Conservation (phyloP, 1,140 invertebrate genomes). For the Ceratina japonica region DNA sequence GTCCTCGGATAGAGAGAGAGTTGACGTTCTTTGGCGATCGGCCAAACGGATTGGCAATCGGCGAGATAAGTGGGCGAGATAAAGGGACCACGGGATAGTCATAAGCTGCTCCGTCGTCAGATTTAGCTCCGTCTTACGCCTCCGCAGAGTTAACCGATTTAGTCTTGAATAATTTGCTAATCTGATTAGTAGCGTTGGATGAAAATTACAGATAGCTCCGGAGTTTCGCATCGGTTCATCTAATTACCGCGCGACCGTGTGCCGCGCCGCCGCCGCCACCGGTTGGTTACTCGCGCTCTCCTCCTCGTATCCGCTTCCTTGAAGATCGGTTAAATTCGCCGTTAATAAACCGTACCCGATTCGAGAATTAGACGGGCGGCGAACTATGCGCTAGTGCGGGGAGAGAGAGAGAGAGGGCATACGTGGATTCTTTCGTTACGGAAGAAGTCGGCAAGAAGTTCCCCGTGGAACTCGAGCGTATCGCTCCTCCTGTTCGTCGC, state of each 20-base stretch:
- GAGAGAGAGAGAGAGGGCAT: too few species aligned
- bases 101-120: conserved; percentile 44
- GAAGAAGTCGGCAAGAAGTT: too few species aligned
- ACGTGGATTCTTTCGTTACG: neutral
- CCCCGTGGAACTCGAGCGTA: conserved; percentile 31
- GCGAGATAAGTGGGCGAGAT: conserved; percentile 36
- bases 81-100: conserved; percentile 3
- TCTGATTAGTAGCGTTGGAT: conserved; percentile 59
- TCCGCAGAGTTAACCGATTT: conserved; percentile 61
- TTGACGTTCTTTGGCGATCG: too few species aligned
- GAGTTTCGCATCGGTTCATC: conserved; percentile 61
- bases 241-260: conserved; percentile 50
- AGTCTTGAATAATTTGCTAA: conserved; percentile 62
- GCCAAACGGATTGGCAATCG: too few species aligned
- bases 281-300: conserved; percentile 27
- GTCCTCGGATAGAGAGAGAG: too few species aligned
- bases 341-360: neutral
- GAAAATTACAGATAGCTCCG: conserved; percentile 64
- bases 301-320: conserved; percentile 7
- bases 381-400: neutral
- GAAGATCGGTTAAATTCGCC: conserved; percentile 33
- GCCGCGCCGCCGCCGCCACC: neutral
- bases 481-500: conserved; percentile 34
- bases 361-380: conserved; percentile 17
- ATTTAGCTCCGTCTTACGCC: conserved; percentile 42